Evolutionary conservation across 2,888 invertebrate species (phyloP).

Genomic region (Resseliella maxima): DNA sequence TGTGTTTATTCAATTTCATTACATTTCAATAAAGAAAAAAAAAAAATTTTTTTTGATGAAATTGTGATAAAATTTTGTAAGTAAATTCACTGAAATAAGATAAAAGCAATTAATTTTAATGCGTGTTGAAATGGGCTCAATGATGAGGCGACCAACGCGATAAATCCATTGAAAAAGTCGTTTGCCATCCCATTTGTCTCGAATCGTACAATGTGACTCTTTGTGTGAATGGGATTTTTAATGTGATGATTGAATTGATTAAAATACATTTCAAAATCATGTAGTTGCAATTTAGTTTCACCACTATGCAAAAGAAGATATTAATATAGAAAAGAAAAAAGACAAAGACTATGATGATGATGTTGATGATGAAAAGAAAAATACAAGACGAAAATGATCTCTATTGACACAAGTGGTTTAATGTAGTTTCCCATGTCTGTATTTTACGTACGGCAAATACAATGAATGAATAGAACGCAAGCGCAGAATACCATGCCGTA

Average conservation of each 20-base stretch:
- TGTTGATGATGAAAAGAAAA: not conserved
- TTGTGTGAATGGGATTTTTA: not conserved
- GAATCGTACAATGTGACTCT: conserved; percentile 14
- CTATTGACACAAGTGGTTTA: conserved; percentile 3
- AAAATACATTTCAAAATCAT: not conserved
- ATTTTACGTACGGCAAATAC: not conserved
- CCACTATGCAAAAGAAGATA: not conserved
- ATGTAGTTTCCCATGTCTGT: not conserved
- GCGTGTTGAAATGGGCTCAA: not conserved
- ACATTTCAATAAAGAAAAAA: too few relatives aligned
- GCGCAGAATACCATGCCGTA: conserved; percentile 46
- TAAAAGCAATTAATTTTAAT: too few relatives aligned
- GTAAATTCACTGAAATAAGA: too few relatives aligned
- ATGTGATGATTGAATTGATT: not conserved
- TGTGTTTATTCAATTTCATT: too few relatives aligned
- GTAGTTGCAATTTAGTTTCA: too few relatives aligned
- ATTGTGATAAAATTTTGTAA: too few relatives aligned
- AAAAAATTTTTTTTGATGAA: too few relatives aligned
- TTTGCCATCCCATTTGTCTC: not conserved
- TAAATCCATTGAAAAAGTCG: not conserved
- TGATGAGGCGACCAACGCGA: not conserved
- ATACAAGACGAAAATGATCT: too few relatives aligned
- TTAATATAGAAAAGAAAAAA: not conserved
- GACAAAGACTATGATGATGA: not conserved
- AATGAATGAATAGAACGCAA: not conserved